These are phyloP conservation scores for Drosophila kanapiae DNA, from an alignment of 1,140 invertebrate species.

Conservation along the genomic window DNA sequence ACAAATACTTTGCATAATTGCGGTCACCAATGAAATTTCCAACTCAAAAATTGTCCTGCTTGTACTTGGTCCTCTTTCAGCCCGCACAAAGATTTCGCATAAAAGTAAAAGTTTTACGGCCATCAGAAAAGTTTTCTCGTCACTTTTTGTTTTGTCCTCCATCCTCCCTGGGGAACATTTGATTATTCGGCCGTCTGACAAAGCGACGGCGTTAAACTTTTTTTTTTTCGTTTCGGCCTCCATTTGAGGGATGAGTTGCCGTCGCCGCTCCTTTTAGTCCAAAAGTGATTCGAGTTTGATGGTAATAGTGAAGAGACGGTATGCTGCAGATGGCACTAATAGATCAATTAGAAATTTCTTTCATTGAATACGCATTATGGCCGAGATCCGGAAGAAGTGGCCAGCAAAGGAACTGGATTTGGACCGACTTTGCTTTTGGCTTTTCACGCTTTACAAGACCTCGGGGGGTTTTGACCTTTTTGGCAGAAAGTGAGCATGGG, in stretches of 20 bases:
- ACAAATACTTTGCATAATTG: conserved; percentile 41
- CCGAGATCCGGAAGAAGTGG: not conserved
- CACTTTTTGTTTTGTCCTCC: conserved; percentile 43
- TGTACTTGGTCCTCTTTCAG: not conserved
- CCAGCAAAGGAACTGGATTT: not conserved
- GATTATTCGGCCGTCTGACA: conserved; percentile 40
- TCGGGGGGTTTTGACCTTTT: conserved; percentile 17
- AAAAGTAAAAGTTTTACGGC: conserved; percentile 44
- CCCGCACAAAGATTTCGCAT: conserved; percentile 37
- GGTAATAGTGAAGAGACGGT: conserved; percentile 5
- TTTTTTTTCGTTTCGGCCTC: conserved; percentile 12
- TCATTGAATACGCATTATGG: conserved; percentile 26
- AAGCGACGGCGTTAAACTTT: conserved; percentile 18
- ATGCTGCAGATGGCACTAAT: conserved; percentile 48
- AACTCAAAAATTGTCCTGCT: conserved; percentile 14
- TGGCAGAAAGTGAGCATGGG: not conserved
- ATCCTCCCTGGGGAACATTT: conserved; percentile 59
- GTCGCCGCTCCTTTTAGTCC: not conserved
- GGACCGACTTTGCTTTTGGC: not conserved
- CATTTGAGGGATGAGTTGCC: not conserved
- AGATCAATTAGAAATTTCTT: conserved; percentile 68
- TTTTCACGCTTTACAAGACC: conserved; percentile 10
- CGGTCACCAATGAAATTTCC: conserved; percentile 8
- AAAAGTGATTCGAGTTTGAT: conserved; percentile 36
- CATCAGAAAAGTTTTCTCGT: conserved; percentile 60